phyloP scores from a whole-genome alignment of 2,888 invertebrate species.

The Elegia similella region DNA sequence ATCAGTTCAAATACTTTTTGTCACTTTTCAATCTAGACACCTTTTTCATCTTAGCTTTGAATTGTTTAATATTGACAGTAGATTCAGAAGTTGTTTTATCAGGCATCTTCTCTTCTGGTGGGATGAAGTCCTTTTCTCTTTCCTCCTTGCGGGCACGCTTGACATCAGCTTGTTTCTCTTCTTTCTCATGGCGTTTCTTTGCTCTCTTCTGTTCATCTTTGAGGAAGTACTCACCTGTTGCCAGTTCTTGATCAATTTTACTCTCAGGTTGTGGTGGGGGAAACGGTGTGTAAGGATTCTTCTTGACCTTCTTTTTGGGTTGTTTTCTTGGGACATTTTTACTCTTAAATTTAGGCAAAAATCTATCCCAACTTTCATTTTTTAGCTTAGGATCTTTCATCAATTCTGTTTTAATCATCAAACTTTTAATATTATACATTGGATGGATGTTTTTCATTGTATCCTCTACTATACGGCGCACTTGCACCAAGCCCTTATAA shows the following conservation, averaged over 20 bases:
- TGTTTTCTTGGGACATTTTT: conserved; percentile 95
- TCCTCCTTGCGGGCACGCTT: conserved; percentile 88
- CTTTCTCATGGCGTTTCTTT: conserved; percentile 87
- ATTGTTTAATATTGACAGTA: conserved; percentile 84
- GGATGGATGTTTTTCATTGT: conserved; percentile 99
- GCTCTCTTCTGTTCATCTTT: conserved; percentile 90
- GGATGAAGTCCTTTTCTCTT: conserved; percentile 90
- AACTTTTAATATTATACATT: conserved; percentile 97
- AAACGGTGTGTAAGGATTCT: conserved; percentile 98
- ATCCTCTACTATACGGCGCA: conserved; percentile 94
- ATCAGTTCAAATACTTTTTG: too few relatives aligned
- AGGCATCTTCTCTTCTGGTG: conserved; percentile 85
- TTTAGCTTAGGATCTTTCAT: conserved; percentile 95
- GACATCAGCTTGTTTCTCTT: conserved; percentile 89
- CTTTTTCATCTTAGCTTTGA: conserved; percentile 90
- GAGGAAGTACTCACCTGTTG: conserved; percentile 98
- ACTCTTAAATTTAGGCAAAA: conserved; percentile 95
- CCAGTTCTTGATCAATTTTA: conserved; percentile 95
- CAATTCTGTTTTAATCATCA: conserved; percentile 98
- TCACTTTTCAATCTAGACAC: conserved; percentile 75
- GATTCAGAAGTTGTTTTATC: conserved; percentile 40
- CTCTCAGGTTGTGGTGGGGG: conserved; percentile 96
- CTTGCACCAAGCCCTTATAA: conserved; percentile 93
- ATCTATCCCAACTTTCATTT: conserved; percentile 98
- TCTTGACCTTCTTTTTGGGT: conserved; percentile 92